phyloP scores from a whole-genome alignment of 2,888 invertebrate species.

The Hirtodrosophila cameraria region DNA sequence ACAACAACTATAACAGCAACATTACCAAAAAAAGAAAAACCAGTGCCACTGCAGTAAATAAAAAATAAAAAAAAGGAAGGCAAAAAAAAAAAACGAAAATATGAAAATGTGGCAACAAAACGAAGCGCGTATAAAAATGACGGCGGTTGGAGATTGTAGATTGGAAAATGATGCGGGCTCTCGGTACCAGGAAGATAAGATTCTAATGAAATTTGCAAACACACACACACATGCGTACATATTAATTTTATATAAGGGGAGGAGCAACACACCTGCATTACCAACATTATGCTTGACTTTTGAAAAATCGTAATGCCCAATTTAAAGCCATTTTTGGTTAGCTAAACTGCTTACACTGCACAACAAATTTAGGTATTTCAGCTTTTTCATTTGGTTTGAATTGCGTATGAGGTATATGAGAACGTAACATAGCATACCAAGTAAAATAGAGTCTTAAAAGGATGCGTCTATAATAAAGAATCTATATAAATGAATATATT shows the following conservation, averaged over 20 bases:
- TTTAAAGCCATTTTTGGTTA: too few species aligned
- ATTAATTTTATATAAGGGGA: background rate
- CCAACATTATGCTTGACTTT: conserved; percentile 1
- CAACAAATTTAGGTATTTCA: too few species aligned
- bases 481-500: too few species aligned
- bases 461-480: too few species aligned
- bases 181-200: conserved; percentile 35
- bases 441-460: too few species aligned
- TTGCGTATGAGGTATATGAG: too few species aligned
- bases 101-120: conserved; percentile 16
- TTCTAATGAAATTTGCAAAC: conserved; percentile 36
- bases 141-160: conserved; percentile 2
- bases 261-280: too few species aligned
- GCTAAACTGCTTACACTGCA: too few species aligned
- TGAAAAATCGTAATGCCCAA: too few species aligned
- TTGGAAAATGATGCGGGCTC: conserved; percentile 26
- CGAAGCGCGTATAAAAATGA: conserved; percentile 10
- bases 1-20: conserved; percentile 14
- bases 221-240: background rate
- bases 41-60: conserved; percentile 28
- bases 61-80: conserved; percentile 6
- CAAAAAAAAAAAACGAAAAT: background rate
- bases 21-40: too few species aligned
- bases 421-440: too few species aligned
- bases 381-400: too few species aligned